Base-by-base conservation (phyloP, 2,113 vertebrate species). In the Orientallactaga bullata region DNA sequence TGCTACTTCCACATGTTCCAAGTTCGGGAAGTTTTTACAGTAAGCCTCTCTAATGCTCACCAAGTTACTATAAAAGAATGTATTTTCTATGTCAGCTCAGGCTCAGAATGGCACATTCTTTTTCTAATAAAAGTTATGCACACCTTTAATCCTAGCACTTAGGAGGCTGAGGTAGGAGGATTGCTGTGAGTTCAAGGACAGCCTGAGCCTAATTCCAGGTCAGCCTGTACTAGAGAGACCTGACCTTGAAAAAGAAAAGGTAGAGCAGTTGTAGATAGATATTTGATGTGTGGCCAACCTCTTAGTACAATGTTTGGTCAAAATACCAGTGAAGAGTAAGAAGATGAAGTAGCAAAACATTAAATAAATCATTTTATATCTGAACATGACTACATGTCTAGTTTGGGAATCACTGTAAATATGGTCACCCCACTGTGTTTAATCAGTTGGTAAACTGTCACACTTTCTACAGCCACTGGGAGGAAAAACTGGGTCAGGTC, bases 401-500 rank as follows among this genome's bases (percentile, higher is more conserved):
- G 42, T 85, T 51, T 89, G 32, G 84, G 63, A 91, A 77, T 84
- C 69, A 42, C 51, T 95, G 24, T 63, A 86, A 85, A 63, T 77
- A 93, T 35, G 42, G 63, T 66, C 16, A 65, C 26, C 21, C 47
- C 11, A 51, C 60, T 92, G 68, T 68, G 88, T 20, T 88, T 96
- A 32, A 71, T n/a, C 32, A 91, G 23, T n/a, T 94, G 88, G 69
- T 74, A 90, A 92, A 77, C 72, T 93, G 51, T 88, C 68, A 69
- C 35, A 68, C 2, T 42, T 93, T 77, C 47, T 92, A 81, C 47
- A 91, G 76, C 51, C 69, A 35, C 73, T 18, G 37, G 26, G 71
- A 35, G 11, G 61, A 76, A 80, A 83, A 90, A 81, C 11, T 81
- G 35, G 55, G 77, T 94, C 80, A 92, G 84, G 69, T 87, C 60